These are phyloP conservation scores for Eledona agricola DNA, from an alignment of 2,888 invertebrate species.

Conservation along the genomic window DNA sequence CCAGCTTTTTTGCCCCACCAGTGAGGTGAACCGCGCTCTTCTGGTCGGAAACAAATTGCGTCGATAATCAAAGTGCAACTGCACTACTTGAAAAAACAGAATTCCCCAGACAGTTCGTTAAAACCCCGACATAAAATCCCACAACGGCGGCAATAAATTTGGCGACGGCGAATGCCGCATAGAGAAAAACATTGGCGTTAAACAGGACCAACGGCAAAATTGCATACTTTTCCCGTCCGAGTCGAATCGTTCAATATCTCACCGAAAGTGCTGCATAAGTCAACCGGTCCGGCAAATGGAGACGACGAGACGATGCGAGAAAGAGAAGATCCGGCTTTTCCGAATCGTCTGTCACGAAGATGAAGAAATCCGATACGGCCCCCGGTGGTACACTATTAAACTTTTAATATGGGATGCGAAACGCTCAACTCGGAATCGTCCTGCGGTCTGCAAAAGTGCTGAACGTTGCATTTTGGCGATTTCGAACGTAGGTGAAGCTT, in stretches of 20 bases:
- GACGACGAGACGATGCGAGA: constrained; percentile 15
- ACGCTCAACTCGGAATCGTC: constrained; percentile 37
- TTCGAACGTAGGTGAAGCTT: constrained; percentile 54
- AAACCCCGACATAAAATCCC: no score
- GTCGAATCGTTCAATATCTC: constrained; percentile 22
- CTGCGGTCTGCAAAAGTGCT: constrained; percentile 46
- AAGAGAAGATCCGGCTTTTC: constrained; percentile 16
- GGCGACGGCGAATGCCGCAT: no score
- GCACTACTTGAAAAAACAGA: no score
- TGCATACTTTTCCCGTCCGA: no score
- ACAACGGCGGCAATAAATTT: no score
- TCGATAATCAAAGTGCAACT: no score
- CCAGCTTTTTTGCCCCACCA: no score
- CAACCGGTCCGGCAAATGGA: constrained; percentile 29
- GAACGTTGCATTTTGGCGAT: constrained; percentile 58
- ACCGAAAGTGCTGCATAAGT: constrained; percentile 28
- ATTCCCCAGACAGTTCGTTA: no score
- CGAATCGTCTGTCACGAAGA: constrained; percentile 29
- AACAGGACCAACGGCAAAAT: no score
- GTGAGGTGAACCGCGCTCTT: no score
- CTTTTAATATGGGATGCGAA: constrained; percentile 33
- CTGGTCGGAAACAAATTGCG: no score
- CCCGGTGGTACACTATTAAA: constrained; percentile 30
- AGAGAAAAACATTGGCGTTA: no score
- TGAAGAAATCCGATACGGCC: constrained; percentile 31